Base-by-base conservation (phyloP, 2,113 vertebrate genomes). In the Hiodon alosoides region DNA sequence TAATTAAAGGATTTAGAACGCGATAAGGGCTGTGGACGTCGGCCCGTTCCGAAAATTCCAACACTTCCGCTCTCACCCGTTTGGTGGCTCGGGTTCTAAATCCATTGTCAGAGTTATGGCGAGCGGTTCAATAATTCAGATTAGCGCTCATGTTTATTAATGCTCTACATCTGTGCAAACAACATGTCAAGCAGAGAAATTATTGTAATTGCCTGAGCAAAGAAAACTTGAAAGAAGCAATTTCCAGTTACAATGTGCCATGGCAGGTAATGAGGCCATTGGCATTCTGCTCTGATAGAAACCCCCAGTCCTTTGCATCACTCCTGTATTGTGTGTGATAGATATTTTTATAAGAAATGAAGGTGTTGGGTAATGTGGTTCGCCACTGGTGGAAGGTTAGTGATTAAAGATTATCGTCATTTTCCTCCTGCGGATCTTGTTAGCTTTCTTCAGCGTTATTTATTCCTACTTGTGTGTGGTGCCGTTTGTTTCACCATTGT, bases 161-260 rank as follows among this genome's bases (percentile, higher is more conserved):
- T 96, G 95, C 91, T 90, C 94, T 96, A 98, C 96, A 98, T 99
- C 96, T 97, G 96, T 97, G 96, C 95, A 98, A 98, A 98, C 96
- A 99, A 95, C 93, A 94, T 95, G 95, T 98, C 95, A 96, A 98
- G 94, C 94, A 94, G 93, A 93, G 93, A 98, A 95, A 98, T 98
- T 98, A 99, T 98, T 99, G 96, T 98, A 98, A 98, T 99, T 98
- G 96, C 94, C 94, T 95, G 95, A 95, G 96, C 96, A 99, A 99
- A 99, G 96, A 98, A 95, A 99, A 98, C 93, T 95, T 95, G 95
- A 98, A 98, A 98, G 95, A 98, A 98, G 95, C 95, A 98, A 98
- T 99, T 99, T 98, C 95, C 95, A 96, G 96, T 95, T 97, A 98
- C 96, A 98, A 96, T 98, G 95, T 94, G 95, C 93, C 88, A 90